A percentile compares a stretch with the other conserved stretches of the same genome.
These are phyloP conservation scores for Arrhopalites spinosus DNA, from an alignment of 2,888 invertebrate species.

Conservation along the genomic window DNA sequence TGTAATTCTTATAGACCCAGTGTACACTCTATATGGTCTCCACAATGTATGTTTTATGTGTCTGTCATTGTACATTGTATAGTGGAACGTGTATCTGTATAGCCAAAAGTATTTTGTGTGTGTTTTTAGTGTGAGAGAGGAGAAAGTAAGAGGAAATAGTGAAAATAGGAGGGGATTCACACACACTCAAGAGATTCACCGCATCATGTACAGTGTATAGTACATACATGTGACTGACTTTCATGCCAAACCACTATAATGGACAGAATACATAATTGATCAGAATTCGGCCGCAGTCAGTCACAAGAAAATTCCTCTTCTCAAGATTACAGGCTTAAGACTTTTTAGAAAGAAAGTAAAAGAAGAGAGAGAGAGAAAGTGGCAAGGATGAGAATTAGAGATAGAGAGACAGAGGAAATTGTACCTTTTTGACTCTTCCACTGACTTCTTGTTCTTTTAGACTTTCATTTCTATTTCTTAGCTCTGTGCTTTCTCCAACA, in stretches of 20 bases:
- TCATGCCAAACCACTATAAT: constrained; percentile 12
- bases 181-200: not conserved
- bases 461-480: not conserved
- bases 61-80: not conserved
- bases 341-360: not conserved
- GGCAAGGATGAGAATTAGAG: not conserved
- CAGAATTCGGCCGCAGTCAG: constrained; percentile 19
- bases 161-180: not conserved
- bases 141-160: not conserved
- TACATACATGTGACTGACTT: not conserved
- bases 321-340: constrained; percentile 7
- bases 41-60: not conserved
- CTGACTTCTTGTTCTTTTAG: not conserved
- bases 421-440: not conserved
- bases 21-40: no score
- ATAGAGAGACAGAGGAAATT: constrained; percentile 10
- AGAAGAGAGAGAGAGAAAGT: not conserved
- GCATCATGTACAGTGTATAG: not conserved
- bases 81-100: not conserved
- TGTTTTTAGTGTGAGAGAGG: no score
- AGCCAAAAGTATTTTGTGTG: no score
- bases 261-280: constrained; percentile 22
- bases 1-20: no score
- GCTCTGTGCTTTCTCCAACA: not conserved
- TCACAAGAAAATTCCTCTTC: constrained; percentile 5